A percentile compares a stretch with the other conserved stretches of the same genome.
Conservation (phyloP, 2,888 invertebrate species). For the Fragum fragum region DNA sequence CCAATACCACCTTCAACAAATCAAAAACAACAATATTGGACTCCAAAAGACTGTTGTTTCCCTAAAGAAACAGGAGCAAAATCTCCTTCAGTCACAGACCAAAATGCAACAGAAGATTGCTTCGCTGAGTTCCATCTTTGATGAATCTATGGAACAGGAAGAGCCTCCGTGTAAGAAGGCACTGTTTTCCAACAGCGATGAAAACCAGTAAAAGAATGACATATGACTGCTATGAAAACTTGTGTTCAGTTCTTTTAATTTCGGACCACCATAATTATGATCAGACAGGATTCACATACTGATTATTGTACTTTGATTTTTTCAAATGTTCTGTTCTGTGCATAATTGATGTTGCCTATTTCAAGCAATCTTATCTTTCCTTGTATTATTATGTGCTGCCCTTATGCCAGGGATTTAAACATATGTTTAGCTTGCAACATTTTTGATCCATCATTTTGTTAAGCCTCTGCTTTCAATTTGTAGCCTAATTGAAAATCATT, state of each 20-base stretch:
- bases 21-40: slow-evolving; percentile 6
- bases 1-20: slow-evolving; percentile 8
- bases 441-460: too few relatives aligned
- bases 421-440: too few relatives aligned
- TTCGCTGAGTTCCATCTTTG: background rate
- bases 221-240: slow-evolving; percentile 9
- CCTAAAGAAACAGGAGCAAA: background rate
- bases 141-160: slow-evolving; percentile 1
- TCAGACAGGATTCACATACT: background rate
- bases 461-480: background rate
- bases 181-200: slow-evolving; percentile 4
- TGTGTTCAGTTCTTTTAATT: slow-evolving; percentile 11
- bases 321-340: background rate
- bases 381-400: too few relatives aligned
- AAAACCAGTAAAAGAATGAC: background rate
- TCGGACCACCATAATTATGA: background rate
- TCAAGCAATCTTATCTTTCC: too few relatives aligned
- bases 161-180: slow-evolving; percentile 19
- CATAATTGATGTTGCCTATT: too few relatives aligned
- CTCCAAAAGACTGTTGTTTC: slow-evolving; percentile 1
- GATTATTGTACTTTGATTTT: background rate
- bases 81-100: slow-evolving; percentile 1
- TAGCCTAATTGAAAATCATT: too few relatives aligned
- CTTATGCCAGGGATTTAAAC: too few relatives aligned
- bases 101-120: slow-evolving; percentile 13